A percentile compares a stretch with the other conserved stretches of the same genome.
These are phyloP conservation scores for Oscheius sp. DNA, from an alignment of 2,888 invertebrate species.

Conservation along the genomic window DNA sequence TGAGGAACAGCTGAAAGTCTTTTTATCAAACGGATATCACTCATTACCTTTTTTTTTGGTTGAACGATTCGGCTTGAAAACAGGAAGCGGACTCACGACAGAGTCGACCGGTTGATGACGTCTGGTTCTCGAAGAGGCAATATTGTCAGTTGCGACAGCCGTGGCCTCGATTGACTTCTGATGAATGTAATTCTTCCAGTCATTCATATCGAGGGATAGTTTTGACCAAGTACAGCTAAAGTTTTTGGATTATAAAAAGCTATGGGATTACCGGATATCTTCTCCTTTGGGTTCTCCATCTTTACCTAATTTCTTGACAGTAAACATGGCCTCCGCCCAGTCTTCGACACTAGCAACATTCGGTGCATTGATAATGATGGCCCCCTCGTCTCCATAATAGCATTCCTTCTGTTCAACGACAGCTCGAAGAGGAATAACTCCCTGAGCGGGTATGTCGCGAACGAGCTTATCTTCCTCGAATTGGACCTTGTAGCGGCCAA, in stretches of 20 bases:
- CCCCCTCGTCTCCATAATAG: conserved; percentile 3
- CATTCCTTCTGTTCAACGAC: conserved; percentile 33
- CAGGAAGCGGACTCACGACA: no score
- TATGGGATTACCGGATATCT: background rate
- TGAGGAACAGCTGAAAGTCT: no score
- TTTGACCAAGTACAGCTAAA: conserved; percentile 40
- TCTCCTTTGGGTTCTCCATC: conserved; percentile 18
- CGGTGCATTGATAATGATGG: conserved; percentile 41
- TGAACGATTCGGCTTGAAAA: no score
- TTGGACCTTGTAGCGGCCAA: conserved; percentile 62
- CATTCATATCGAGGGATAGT: conserved; percentile 43
- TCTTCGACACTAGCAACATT: conserved; percentile 46
- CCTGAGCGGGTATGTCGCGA: conserved; percentile 60
- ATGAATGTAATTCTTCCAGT: conserved; percentile 53
- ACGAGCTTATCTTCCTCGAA: conserved; percentile 62
- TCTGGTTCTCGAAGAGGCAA: conserved; percentile 11
- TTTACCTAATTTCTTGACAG: background rate
- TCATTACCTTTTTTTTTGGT: no score
- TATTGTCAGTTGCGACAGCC: conserved; percentile 27
- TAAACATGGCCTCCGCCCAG: conserved; percentile 26
- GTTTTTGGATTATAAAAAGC: conserved; percentile 3
- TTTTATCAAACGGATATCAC: no score
- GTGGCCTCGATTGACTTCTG: conserved; percentile 39
- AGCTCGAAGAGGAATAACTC: conserved; percentile 60
- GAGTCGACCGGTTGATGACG: conserved; percentile 29